Evolutionary conservation across 2,888 invertebrate genomes (phyloP).

Genomic region (Bedellia somnulentella): DNA sequence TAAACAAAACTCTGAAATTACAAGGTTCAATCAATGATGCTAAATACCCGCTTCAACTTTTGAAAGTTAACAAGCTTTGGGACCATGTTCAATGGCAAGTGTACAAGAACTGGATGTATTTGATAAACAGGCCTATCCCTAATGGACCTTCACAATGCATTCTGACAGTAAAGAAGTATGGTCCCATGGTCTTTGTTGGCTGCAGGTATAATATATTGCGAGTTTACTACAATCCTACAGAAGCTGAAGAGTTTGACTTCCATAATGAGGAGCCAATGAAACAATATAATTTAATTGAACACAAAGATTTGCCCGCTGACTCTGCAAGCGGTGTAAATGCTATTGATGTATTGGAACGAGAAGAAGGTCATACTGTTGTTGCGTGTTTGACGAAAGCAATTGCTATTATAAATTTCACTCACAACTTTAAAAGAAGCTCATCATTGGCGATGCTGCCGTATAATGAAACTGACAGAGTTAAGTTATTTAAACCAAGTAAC

Average conservation of each 20-base stretch:
- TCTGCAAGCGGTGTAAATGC: slow-evolving; percentile 27
- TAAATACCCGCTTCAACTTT: slow-evolving; percentile 18
- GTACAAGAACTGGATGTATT: slow-evolving; percentile 29
- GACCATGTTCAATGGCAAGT: slow-evolving; percentile 34
- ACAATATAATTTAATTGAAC: slow-evolving; percentile 31
- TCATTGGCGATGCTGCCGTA: too few relatives aligned
- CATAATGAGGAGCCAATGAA: slow-evolving; percentile 25
- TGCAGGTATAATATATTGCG: slow-evolving; percentile 28
- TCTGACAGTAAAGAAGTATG: slow-evolving; percentile 24
- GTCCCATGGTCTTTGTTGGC: slow-evolving; percentile 34
- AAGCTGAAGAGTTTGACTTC: slow-evolving; percentile 24
- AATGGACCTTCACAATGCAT: slow-evolving; percentile 26
- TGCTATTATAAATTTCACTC: slow-evolving; percentile 25
- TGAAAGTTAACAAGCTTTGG: slow-evolving; percentile 24
- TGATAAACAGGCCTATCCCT: slow-evolving; percentile 21
- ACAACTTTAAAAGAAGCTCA: slow-evolving; percentile 20
- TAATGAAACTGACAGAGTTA: too few relatives aligned
- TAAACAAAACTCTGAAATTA: slow-evolving; percentile 13
- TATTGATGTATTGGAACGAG: slow-evolving; percentile 29
- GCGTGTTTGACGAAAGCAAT: slow-evolving; percentile 43
- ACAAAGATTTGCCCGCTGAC: slow-evolving; percentile 25
- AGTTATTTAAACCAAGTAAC: too few relatives aligned
- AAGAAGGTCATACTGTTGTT: slow-evolving; percentile 28
- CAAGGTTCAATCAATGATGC: slow-evolving; percentile 15
- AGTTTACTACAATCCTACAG: slow-evolving; percentile 31